These are phyloP conservation scores for Cydia strobilella DNA, from an alignment of 1,140 invertebrate species.

Conservation along the genomic window DNA sequence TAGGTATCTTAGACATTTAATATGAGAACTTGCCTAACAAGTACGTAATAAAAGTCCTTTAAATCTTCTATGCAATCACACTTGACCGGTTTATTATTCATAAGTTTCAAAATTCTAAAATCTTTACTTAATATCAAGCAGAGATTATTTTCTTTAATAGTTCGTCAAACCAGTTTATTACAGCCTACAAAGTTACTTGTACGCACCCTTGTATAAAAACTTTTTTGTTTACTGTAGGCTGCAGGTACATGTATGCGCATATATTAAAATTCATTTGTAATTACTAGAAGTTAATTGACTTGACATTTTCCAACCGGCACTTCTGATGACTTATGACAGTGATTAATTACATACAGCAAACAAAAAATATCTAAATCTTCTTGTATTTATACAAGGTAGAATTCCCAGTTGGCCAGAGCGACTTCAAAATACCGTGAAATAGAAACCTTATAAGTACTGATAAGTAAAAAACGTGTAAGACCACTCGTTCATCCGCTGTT, in stretches of 20 bases:
- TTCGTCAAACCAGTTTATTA: no score
- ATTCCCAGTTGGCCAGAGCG: constrained; percentile 6
- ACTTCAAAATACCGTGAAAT: constrained; percentile 17
- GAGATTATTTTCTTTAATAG: no score
- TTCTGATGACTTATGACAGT: not conserved
- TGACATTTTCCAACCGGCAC: not conserved
- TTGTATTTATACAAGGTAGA: not conserved
- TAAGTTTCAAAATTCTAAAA: no score
- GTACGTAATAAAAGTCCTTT: no score
- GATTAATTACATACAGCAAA: not conserved
- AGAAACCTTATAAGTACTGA: constrained; percentile 21
- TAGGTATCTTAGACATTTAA: no score
- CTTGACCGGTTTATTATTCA: no score
- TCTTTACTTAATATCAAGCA: no score
- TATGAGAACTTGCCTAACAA: no score
- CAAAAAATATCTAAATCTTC: not conserved
- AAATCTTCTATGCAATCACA: no score
- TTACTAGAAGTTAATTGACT: not conserved
- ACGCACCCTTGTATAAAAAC: not conserved
- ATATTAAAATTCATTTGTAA: constrained; percentile 4
- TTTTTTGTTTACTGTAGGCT: constrained; percentile 7
- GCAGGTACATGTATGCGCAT: not conserved
- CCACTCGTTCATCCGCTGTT: constrained; percentile 25
- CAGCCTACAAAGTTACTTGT: no score
- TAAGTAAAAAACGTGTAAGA: constrained; percentile 15